phyloP scores from a whole-genome alignment of 2,113 vertebrate species.

The Phyllopteryx taeniolatus region DNA sequence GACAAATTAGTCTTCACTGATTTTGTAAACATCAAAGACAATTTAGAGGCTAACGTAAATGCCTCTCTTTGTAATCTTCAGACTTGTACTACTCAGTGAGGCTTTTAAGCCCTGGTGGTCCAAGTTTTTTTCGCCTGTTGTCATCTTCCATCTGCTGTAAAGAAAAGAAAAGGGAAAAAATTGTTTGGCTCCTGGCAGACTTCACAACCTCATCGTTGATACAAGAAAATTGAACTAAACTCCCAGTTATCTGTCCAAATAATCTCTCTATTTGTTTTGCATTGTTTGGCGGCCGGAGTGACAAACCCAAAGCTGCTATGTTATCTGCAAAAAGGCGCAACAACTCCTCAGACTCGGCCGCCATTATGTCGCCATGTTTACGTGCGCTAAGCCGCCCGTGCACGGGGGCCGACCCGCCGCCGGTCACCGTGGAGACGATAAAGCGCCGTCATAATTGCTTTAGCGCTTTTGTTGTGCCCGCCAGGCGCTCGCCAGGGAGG shows the following conservation, averaged over 20 bases:
- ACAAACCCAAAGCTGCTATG: not conserved
- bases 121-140: not conserved
- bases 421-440: conserved; percentile 54
- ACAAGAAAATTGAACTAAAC: not conserved
- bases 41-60: not conserved
- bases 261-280: conserved; percentile 11
- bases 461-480: conserved; percentile 60
- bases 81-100: not conserved
- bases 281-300: conserved; percentile 5
- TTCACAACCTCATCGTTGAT: not conserved
- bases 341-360: conserved; percentile 7
- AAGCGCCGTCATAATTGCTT: conserved; percentile 71
- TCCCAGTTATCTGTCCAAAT: conserved; percentile 2
- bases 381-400: conserved; percentile 51
- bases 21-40: not conserved
- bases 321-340: conserved; percentile 14
- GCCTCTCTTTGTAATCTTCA: not conserved
- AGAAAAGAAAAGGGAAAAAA: not conserved
- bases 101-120: not conserved
- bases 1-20: not conserved
- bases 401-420: conserved; percentile 56
- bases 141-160: not conserved
- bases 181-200: not conserved
- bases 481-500: conserved; percentile 34
- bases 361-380: conserved; percentile 30